Evolutionary conservation across 2,113 vertebrate genomes (phyloP).

Genomic region (Lichenostomus cassidix): DNA sequence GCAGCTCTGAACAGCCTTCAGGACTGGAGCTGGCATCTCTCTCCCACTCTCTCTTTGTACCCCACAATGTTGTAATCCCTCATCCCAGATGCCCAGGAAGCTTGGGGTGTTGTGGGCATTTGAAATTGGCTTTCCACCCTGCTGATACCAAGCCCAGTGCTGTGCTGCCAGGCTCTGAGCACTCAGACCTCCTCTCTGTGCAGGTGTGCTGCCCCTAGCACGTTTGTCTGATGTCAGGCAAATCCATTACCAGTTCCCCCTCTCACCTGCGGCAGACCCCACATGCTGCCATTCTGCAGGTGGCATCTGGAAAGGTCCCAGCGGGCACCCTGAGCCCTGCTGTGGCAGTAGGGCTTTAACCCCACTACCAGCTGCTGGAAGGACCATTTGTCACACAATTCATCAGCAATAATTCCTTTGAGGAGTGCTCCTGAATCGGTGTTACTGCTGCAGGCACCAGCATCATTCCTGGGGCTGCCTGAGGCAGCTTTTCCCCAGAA

Average conservation of each 20-base stretch:
- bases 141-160: background rate
- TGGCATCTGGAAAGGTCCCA: background rate
- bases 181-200: background rate
- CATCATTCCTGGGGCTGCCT: background rate
- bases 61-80: background rate
- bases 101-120: rapidly evolving
- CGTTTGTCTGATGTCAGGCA: background rate
- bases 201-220: background rate
- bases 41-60: background rate
- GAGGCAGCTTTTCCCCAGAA: background rate
- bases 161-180: background rate
- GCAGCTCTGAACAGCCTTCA: background rate
- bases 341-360: background rate
- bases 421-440: background rate
- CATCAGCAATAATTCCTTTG: background rate
- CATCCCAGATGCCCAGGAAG: rapidly evolving
- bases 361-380: background rate
- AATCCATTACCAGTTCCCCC: background rate
- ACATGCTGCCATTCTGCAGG: background rate
- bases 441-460: background rate
- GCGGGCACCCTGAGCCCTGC: background rate
- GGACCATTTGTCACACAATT: background rate
- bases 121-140: background rate
- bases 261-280: background rate
- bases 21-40: background rate